Base-by-base conservation (phyloP, 2,113 vertebrate genomes). In the Melanotaenia duboulayi region DNA sequence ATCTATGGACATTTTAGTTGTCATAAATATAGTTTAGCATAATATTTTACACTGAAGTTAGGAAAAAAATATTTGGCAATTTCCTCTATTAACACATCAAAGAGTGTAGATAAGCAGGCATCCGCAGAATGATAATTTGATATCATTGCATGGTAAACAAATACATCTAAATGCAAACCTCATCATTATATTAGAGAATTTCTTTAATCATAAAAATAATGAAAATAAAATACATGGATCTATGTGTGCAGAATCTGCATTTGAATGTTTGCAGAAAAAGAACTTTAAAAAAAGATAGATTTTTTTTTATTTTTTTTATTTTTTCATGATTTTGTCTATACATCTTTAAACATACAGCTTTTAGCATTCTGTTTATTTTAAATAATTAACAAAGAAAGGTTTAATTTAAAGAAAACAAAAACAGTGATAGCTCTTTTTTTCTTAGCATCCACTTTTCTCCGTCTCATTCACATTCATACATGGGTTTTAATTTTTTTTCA, bases 401-500 rank as follows among this genome's bases (percentile, higher is more conserved):
- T 14, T 11, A 35, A 67, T 50, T 39, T 11, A 49, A 35, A 60
- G 11, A 49, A 64, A 19, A 75, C 4, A 35, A 35, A 35, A 9
- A 35, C 32, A 35, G 32, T 35, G 1, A 6, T 9, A 35, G 4
- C 8, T 35, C 32, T 35, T 8, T 35, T 35, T 35, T 35, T 7
- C 4, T 35, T 3, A 35, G 1, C 32, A 35, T 8, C 5, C 32
- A 35, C 4, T 35, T 7, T 35, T 9, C 1, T 35, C 32, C 1
- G 32, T 35, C 7, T 35, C 19, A 79, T 81, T 82, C 32, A 59
- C 68, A 39, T 50, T 54, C 71, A 74, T 48, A 61, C 54, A 80
- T 57, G 50, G 35, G 40, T 72, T 76, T 77, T 58, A 77, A 70
- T 76, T 84, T 63, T 76, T 76, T 63, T 71, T 65, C 50, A 49